These are phyloP conservation scores for Euwallacea similis DNA, from an alignment of 1,140 invertebrate species.

Conservation along the genomic window DNA sequence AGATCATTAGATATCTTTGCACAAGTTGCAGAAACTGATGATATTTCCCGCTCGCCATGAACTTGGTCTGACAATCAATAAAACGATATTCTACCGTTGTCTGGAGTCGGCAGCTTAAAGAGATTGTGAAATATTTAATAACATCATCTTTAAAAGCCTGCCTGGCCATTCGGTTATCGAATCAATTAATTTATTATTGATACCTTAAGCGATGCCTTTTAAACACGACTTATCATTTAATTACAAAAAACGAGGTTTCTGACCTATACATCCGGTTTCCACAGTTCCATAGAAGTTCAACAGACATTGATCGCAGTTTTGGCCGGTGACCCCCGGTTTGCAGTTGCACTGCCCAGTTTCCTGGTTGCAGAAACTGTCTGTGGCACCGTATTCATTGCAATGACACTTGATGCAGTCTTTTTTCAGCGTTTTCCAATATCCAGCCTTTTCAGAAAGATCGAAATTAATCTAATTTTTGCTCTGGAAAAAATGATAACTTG, in stretches of 20 bases:
- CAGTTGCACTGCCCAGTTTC: constrained; percentile 81
- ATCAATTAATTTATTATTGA: too few species aligned
- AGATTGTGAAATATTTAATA: too few species aligned
- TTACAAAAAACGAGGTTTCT: background rate
- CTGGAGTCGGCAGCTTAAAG: too few species aligned
- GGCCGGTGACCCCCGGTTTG: constrained; percentile 81
- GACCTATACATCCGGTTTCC: constrained; percentile 77
- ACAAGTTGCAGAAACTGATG: too few species aligned
- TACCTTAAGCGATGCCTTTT: background rate
- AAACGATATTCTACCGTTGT: too few species aligned
- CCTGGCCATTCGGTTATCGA: too few species aligned
- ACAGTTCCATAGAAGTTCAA: constrained; percentile 84
- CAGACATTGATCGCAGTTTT: constrained; percentile 77
- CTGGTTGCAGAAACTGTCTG: constrained; percentile 69
- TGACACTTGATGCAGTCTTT: constrained; percentile 70
- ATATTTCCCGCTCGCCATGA: too few species aligned
- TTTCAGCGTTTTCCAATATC: constrained; percentile 71
- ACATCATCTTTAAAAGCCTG: too few species aligned
- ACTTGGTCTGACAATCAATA: too few species aligned
- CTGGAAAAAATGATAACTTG: constrained; percentile 50
- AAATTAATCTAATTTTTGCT: background rate
- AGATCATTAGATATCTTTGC: too few species aligned
- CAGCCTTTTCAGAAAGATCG: constrained; percentile 57
- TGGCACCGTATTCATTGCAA: constrained; percentile 76
- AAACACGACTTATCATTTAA: background rate